Evolutionary conservation across 2,113 vertebrate species (phyloP), one percentile per base, ranked within the genome.

Genomic region (Panthera uncia): DNA sequence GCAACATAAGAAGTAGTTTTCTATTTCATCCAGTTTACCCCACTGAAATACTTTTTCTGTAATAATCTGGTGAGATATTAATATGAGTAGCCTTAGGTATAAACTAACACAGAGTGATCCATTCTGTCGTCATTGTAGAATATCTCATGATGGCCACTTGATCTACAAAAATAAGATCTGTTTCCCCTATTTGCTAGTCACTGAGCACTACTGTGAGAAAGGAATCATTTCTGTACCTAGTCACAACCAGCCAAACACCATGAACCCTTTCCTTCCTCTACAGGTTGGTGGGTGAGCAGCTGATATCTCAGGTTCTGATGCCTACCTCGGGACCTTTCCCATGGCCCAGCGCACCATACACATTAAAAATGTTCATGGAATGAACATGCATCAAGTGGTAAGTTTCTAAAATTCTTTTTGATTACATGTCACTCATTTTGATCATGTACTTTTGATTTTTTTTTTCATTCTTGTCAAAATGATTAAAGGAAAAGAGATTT

Each of bases 11-110:
- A 19, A 92, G 33, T 25, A 16, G 50, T 55, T 87, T 98, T 85
- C 36, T 48, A 48, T 68, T 91, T 86, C n/a, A 86, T 16, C 48
- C 73, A 55, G 21, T 84, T 94, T 93, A 33, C 55, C 16, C 18
- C 25, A 45, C 36, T 33, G 11, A 52, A 82, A 73, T 65, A 25
- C 65, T 69, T 81, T 98, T 91, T 97, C 96, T 98, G 97, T 98
- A 98, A 97, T 95, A 94, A 81, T 73, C 88, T 95, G 94, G 11
- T 45, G 5, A 6, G 63, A 88, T 36, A 41, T 96, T 95, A 97
- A 96, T 97, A 96, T 96, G 90, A 91, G 97, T 93, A 97, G 94
- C 86, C 97, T 94, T 87, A 93, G 93, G 55, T 95, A 97, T 89
- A 95, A 97, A 91, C 84, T 63, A 97, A 95, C 94, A 96, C 91